These are phyloP conservation scores for Nomada fucata DNA, from an alignment of 2,888 invertebrate genomes.

Conservation along the genomic window DNA sequence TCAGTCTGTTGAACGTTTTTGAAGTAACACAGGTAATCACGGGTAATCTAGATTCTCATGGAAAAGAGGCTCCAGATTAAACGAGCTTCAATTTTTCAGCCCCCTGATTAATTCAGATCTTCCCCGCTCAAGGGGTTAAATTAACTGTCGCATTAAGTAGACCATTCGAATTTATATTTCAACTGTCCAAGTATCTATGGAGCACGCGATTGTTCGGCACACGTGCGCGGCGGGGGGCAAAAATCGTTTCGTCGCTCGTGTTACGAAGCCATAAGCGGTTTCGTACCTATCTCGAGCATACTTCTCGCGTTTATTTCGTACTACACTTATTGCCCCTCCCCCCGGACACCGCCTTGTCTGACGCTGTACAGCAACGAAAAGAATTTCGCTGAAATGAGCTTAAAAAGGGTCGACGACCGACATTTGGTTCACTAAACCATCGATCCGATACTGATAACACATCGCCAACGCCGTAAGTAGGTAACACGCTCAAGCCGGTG, in stretches of 20 bases:
- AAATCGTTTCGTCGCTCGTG: conserved; percentile 6
- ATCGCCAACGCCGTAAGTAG: conserved; percentile 40
- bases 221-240: neutral
- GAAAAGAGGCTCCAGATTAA: conserved; percentile 23
- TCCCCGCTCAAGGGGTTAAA: neutral
- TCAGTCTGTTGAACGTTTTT: conserved; percentile 20
- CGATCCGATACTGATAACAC: conserved; percentile 56
- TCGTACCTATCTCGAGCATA: neutral
- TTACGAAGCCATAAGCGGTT: conserved; percentile 6
- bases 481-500: conserved; percentile 43
- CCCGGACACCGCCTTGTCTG: neutral
- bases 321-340: neutral
- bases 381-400: conserved; percentile 32
- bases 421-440: conserved; percentile 51
- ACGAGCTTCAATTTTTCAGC: conserved; percentile 21
- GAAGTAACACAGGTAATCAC: conserved; percentile 6
- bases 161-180: conserved; percentile 12
- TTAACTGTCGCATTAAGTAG: conserved; percentile 19
- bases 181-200: neutral
- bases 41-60: conserved; percentile 19
- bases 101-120: conserved; percentile 28
- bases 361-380: conserved; percentile 6
- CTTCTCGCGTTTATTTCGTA: conserved; percentile 16
- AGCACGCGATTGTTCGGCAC: neutral
- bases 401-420: conserved; percentile 39